These are phyloP conservation scores for Apodemus speciosus DNA, from an alignment of 2,113 vertebrate genomes.

Conservation along the genomic window DNA sequence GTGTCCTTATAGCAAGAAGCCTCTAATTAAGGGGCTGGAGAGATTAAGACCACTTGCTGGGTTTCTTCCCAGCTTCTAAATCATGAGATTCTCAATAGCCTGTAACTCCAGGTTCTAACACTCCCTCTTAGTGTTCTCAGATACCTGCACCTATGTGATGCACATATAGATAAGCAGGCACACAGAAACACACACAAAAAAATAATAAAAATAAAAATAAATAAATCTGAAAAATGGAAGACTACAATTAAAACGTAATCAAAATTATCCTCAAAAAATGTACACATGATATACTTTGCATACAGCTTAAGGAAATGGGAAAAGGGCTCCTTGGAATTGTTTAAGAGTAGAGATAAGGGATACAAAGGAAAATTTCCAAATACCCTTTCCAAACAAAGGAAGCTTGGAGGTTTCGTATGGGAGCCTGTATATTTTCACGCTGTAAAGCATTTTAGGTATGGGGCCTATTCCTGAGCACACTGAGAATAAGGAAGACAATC, in stretches of 20 bases:
- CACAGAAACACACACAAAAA: neutral
- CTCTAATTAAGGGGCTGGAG: neutral
- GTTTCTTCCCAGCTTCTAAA: neutral
- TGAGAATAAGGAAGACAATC: neutral
- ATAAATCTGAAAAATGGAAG: neutral
- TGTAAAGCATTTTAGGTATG: neutral
- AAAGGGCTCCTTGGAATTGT: neutral
- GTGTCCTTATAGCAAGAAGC: slow-evolving; percentile 14
- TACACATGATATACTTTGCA: neutral
- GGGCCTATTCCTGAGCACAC: neutral
- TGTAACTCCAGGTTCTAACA: neutral
- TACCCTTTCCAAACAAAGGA: neutral
- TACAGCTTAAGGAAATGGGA: neutral
- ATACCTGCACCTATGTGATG: neutral
- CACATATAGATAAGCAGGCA: neutral
- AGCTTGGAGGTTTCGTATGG: neutral
- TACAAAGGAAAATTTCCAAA: neutral
- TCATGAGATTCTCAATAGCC: neutral
- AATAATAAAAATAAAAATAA: neutral
- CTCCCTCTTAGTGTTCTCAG: neutral
- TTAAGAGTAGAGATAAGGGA: neutral
- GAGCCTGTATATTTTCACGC: neutral
- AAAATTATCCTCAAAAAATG: slow-evolving; percentile 4
- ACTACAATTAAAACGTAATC: neutral
- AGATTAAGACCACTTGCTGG: too few relatives aligned